phyloP scores from a whole-genome alignment of 2,797 vertebrate genomes.

The Sebastes flavidus region DNA sequence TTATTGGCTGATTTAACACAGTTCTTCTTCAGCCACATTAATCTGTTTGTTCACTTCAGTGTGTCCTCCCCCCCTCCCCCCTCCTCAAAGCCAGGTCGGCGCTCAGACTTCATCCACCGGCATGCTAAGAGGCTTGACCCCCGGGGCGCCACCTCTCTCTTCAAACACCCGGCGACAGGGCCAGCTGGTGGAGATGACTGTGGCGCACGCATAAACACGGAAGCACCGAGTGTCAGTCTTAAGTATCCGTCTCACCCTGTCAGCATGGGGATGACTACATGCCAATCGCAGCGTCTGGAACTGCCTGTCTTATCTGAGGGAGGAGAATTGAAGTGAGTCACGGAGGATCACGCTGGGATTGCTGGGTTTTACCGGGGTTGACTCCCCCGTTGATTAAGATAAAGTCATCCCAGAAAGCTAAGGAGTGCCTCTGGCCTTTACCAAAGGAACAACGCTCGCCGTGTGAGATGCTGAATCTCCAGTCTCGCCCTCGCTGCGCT shows the following conservation, averaged over 20 bases:
- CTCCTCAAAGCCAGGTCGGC: conserved; percentile 28
- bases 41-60: conserved; percentile 52
- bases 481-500: conserved; percentile 43
- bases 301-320: conserved; percentile 31
- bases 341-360: conserved; percentile 42
- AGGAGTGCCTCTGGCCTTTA: conserved; percentile 60
- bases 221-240: conserved; percentile 36
- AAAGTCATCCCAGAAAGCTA: conserved; percentile 29
- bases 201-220: conserved; percentile 16
- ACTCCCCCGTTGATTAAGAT: conserved; percentile 53
- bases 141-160: conserved; percentile 25
- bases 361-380: conserved; percentile 45
- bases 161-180: conserved; percentile 27
- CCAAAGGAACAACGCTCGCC: conserved; percentile 26
- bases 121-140: conserved; percentile 78
- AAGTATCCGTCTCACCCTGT: conserved; percentile 62
- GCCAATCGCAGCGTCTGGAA: conserved; percentile 42
- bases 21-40: conserved; percentile 39
- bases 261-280: conserved; percentile 52
- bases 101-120: conserved; percentile 55
- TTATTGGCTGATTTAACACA: background rate
- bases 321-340: conserved; percentile 68
- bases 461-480: conserved; percentile 34
- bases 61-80: background rate
- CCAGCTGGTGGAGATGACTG: conserved; percentile 67